These are phyloP conservation scores for Trachelus tabidus DNA, from an alignment of 2,888 invertebrate species.

Conservation along the genomic window DNA sequence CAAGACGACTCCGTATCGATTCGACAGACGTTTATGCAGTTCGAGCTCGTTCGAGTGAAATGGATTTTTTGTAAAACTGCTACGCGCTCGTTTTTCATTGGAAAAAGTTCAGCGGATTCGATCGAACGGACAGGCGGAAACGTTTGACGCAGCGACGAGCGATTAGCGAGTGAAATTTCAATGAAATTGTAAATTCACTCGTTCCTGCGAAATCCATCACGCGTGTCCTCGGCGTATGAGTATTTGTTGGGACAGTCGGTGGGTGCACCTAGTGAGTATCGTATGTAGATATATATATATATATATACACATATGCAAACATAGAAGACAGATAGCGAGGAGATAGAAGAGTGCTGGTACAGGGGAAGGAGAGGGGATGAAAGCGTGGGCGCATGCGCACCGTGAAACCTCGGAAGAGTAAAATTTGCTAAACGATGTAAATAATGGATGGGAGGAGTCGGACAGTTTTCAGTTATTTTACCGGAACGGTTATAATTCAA, in stretches of 20 bases:
- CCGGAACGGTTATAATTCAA: slow-evolving; percentile 54
- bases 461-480: slow-evolving; percentile 62
- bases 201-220: background rate
- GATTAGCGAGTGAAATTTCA: slow-evolving; percentile 56
- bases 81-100: background rate
- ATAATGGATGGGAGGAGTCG: slow-evolving; percentile 58
- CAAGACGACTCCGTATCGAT: background rate
- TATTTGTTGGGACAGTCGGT: background rate
- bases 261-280: background rate
- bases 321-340: background rate
- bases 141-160: slow-evolving; percentile 16
- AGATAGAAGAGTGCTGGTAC: background rate
- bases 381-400: slow-evolving; percentile 4
- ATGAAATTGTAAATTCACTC: slow-evolving; percentile 55
- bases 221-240: slow-evolving; percentile 5
- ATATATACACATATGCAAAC: too few species aligned
- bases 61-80: background rate
- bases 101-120: background rate
- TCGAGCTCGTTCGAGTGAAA: background rate
- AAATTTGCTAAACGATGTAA: slow-evolving; percentile 64
- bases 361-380: background rate
- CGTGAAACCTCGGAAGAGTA: slow-evolving; percentile 41
- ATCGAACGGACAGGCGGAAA: background rate
- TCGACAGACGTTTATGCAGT: background rate
- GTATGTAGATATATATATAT: background rate